Conservation (phyloP, 1,140 invertebrate genomes). For the Solen grandis region DNA sequence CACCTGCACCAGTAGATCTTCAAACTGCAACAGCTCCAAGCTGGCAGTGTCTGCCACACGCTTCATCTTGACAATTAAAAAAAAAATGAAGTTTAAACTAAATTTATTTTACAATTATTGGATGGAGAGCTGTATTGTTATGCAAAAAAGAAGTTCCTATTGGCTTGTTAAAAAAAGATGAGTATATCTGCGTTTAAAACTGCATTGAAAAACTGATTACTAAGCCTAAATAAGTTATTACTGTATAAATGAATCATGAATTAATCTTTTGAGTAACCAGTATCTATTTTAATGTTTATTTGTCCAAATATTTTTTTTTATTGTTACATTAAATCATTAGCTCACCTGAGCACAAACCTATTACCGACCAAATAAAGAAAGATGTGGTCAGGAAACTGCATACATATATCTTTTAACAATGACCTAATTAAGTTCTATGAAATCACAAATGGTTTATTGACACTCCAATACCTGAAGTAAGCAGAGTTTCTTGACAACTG, state of each 20-base stretch:
- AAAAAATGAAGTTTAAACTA: not conserved
- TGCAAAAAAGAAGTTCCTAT: not conserved
- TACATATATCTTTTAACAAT: too few relatives aligned
- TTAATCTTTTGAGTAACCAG: too few relatives aligned
- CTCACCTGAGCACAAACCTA: too few relatives aligned
- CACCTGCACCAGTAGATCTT: slow-evolving; percentile 21
- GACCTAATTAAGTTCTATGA: too few relatives aligned
- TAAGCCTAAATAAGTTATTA: not conserved
- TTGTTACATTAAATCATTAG: too few relatives aligned
- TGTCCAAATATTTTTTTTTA: too few relatives aligned
- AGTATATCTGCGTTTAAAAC: not conserved
- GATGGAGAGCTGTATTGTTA: not conserved
- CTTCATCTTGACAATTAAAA: not conserved
- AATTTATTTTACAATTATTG: not conserved
- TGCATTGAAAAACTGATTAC: not conserved
- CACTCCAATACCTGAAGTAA: slow-evolving; percentile 5
- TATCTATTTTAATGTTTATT: too few relatives aligned
- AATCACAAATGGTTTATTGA: too few relatives aligned
- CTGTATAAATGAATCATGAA: too few relatives aligned
- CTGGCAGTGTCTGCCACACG: not conserved
- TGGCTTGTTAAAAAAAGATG: not conserved
- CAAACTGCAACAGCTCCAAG: slow-evolving; percentile 13
- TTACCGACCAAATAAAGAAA: too few relatives aligned
- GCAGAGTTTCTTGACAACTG: slow-evolving; percentile 36
- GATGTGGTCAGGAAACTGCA: too few relatives aligned